Conservation (phyloP, 2,797 vertebrate species). For the Tadarida brasiliensis region DNA sequence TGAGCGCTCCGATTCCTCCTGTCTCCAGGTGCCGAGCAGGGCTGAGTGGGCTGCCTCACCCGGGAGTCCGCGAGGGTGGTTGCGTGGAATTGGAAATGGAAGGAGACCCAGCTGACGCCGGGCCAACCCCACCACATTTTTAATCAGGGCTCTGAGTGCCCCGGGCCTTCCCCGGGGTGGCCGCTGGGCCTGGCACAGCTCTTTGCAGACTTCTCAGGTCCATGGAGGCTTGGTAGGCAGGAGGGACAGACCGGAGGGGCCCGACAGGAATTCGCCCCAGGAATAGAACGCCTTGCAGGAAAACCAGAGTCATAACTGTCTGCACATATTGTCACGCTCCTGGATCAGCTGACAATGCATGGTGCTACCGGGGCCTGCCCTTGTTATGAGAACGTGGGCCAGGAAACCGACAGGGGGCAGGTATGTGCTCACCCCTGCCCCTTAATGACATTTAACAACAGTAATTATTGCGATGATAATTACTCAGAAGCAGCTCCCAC, state of each 20-base stretch:
- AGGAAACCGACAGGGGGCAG: neutral
- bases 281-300: neutral
- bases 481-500: neutral
- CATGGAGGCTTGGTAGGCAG: neutral
- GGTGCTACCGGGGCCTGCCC: neutral
- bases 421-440: neutral
- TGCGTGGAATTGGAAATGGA: neutral
- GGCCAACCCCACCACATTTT: neutral
- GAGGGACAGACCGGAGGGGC: neutral
- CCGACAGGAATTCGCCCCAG: neutral
- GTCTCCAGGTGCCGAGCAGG: conserved; percentile 79
- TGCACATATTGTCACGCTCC: too few species aligned
- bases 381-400: neutral
- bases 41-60: conserved; percentile 53
- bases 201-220: neutral
- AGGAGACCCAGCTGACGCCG: conserved; percentile 36
- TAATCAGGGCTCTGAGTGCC: neutral
- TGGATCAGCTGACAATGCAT: neutral
- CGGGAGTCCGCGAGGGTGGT: neutral
- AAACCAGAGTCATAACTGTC: neutral
- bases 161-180: neutral
- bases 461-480: neutral
- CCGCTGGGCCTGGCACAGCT: neutral
- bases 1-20: conserved; percentile 76
- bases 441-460: neutral